Evolutionary conservation across 2,888 invertebrate genomes (phyloP).

Genomic region (Podotricha telesiphe): DNA sequence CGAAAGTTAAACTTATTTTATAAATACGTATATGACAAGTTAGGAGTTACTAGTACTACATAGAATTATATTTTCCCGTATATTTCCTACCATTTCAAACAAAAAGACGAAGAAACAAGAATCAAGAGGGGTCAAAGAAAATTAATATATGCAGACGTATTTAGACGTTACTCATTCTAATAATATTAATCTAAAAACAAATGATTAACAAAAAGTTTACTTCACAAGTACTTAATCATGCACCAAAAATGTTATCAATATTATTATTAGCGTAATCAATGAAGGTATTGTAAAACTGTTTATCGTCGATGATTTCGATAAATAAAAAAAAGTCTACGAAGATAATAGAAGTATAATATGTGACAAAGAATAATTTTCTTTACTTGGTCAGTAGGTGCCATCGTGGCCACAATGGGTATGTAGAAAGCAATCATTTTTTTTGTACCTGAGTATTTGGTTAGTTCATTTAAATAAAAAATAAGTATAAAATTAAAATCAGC

Average conservation of each 20-base stretch:
- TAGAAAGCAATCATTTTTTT: constrained; percentile 25
- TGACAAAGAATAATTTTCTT: constrained; percentile 36
- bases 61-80: too few relatives aligned
- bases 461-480: not conserved
- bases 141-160: not conserved
- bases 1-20: too few relatives aligned
- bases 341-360: constrained; percentile 37
- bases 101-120: too few relatives aligned
- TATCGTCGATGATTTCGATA: constrained; percentile 14
- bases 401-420: constrained; percentile 67
- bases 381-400: constrained; percentile 62
- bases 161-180: not conserved
- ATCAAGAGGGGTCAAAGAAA: not conserved
- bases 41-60: too few relatives aligned
- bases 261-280: constrained; percentile 5
- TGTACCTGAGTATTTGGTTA: not conserved
- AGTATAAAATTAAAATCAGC: not conserved
- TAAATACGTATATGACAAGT: too few relatives aligned
- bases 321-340: constrained; percentile 9
- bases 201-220: not conserved
- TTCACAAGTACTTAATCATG: constrained; percentile 7
- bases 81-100: too few relatives aligned
- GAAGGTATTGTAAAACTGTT: constrained; percentile 16
- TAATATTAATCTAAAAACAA: not conserved
- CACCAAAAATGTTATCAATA: constrained; percentile 9